phyloP scores from a whole-genome alignment of 2,113 vertebrate genomes.

The Coptodon rendalli region DNA sequence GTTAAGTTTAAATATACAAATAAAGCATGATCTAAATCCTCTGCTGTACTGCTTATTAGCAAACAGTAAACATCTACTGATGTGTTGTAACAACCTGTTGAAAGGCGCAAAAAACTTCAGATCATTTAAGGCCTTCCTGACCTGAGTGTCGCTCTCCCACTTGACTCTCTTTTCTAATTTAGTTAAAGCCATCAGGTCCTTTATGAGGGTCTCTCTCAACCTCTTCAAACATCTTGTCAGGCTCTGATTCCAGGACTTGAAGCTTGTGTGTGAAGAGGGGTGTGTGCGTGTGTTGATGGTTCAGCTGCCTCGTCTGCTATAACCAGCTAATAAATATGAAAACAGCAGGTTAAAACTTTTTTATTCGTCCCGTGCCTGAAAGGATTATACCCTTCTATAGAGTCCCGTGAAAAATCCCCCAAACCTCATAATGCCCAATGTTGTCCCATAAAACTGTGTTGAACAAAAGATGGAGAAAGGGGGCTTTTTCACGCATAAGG shows the following conservation, averaged over 20 bases:
- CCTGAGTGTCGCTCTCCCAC: conserved; percentile 7
- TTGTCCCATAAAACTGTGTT: conserved; percentile 83
- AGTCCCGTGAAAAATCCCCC: conserved; percentile 83
- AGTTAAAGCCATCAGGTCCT: conserved; percentile 30
- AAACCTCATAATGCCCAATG: conserved; percentile 88
- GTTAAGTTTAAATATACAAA: not conserved
- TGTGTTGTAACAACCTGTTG: conserved; percentile 20
- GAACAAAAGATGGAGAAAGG: conserved; percentile 76
- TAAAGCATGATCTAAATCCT: not conserved
- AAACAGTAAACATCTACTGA: not conserved
- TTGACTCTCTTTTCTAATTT: conserved; percentile 42
- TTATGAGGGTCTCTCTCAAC: not conserved
- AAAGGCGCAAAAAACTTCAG: not conserved
- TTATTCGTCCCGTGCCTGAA: conserved; percentile 79
- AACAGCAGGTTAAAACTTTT: conserved; percentile 82
- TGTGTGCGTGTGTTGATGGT: not conserved
- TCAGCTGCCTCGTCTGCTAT: conserved; percentile 78
- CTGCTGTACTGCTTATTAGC: rapidly evolving
- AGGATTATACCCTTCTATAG: conserved; percentile 83
- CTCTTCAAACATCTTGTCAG: not conserved
- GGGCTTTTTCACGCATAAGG: conserved; percentile 80
- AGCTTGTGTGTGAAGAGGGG: not conserved
- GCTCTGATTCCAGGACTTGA: conserved; percentile 24
- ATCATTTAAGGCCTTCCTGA: not conserved
- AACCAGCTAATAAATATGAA: conserved; percentile 81